A percentile compares a stretch with the other conserved stretches of the same genome.
Conservation (phyloP, 2,888 invertebrate genomes). For the Morpho achilles region DNA sequence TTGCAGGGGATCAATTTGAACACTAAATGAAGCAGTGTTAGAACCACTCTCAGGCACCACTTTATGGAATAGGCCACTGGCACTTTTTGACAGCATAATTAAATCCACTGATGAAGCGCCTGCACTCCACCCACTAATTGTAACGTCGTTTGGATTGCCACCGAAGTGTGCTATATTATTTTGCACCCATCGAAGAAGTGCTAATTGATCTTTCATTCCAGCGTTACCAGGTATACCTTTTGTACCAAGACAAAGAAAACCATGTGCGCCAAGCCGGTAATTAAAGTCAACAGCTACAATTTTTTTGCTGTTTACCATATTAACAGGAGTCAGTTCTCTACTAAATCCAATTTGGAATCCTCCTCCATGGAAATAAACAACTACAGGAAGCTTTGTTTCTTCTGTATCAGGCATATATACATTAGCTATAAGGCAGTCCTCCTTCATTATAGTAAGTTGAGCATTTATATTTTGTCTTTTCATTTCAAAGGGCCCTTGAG, state of each 20-base stretch:
- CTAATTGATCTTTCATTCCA: constrained; percentile 57
- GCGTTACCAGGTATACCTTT: constrained; percentile 53
- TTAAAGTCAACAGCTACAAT: constrained; percentile 49
- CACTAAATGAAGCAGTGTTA: constrained; percentile 33
- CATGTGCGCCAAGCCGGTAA: constrained; percentile 47
- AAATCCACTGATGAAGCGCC: constrained; percentile 49
- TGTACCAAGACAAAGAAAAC: constrained; percentile 53
- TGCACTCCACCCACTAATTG: constrained; percentile 48
- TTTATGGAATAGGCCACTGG: constrained; percentile 47
- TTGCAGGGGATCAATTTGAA: constrained; percentile 45
- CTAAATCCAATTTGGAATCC: constrained; percentile 52
- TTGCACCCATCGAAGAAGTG: constrained; percentile 38
- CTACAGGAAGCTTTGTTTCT: constrained; percentile 42
- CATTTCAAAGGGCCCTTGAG: constrained; percentile 27
- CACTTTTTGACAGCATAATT: constrained; percentile 41
- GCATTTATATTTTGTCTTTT: neutral
- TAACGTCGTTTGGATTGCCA: constrained; percentile 54
- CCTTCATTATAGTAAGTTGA: constrained; percentile 11
- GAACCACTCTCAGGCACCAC: constrained; percentile 49
- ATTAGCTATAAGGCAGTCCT: constrained; percentile 37
- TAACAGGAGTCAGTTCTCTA: constrained; percentile 27
- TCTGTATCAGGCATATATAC: constrained; percentile 35
- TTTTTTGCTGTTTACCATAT: constrained; percentile 37
- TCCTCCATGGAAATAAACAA: constrained; percentile 65
- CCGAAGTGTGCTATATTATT: constrained; percentile 50